A percentile compares a stretch with the other conserved stretches of the same genome.
Conservation (phyloP, 2,113 vertebrate genomes). For the Eptesicus fuscus region DNA sequence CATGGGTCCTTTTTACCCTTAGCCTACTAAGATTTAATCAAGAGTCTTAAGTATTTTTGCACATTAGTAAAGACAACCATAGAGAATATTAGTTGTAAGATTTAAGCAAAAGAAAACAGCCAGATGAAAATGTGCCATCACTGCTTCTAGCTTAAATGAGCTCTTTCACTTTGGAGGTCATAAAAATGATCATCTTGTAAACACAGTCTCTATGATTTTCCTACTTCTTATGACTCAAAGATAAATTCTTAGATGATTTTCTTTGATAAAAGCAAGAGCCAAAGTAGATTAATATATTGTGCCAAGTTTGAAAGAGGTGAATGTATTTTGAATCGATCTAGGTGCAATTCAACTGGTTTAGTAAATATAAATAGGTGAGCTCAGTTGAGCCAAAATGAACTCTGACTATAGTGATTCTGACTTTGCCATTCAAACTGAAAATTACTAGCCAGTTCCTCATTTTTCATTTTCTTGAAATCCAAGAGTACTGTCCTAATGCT, state of each 20-base stretch:
- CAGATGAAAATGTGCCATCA: slow-evolving; percentile 55
- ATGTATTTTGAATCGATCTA: background rate
- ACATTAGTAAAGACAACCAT: slow-evolving; percentile 53
- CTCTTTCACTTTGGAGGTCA: slow-evolving; percentile 59
- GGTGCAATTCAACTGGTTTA: background rate
- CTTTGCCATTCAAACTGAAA: background rate
- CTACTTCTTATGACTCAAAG: slow-evolving; percentile 49
- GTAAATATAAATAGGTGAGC: background rate
- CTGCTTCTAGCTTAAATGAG: slow-evolving; percentile 42
- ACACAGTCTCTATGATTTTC: slow-evolving; percentile 45
- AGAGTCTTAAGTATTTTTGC: slow-evolving; percentile 53
- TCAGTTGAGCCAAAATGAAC: background rate
- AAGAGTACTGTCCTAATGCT: background rate
- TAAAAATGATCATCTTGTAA: slow-evolving; percentile 53
- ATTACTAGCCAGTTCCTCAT: background rate
- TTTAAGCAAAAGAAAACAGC: slow-evolving; percentile 54
- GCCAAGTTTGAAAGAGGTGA: background rate
- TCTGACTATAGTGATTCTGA: background rate
- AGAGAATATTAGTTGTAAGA: slow-evolving; percentile 61
- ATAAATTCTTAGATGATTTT: background rate
- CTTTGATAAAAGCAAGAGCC: background rate
- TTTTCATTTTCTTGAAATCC: background rate
- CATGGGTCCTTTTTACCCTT: slow-evolving; percentile 61
- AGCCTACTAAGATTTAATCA: slow-evolving; percentile 68
- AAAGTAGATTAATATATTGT: slow-evolving; percentile 6